Conservation (phyloP, 2,113 vertebrate genomes). For the Brachypteracias leptosomus region DNA sequence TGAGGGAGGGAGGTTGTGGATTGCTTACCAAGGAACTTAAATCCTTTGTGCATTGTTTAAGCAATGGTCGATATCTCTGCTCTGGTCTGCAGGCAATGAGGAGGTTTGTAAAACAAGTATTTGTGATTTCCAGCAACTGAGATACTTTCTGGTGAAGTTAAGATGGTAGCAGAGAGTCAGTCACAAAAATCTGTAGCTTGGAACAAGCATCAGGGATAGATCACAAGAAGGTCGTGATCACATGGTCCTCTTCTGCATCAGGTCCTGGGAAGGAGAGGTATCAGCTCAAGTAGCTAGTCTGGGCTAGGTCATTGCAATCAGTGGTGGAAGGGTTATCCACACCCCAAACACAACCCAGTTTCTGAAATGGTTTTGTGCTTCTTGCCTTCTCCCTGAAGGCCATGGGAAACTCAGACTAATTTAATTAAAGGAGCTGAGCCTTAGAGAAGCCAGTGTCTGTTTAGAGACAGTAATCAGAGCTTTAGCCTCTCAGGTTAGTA, state of each 20-base stretch:
- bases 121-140: background rate
- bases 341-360: background rate
- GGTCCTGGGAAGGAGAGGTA: background rate
- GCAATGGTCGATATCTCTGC: background rate
- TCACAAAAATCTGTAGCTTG: background rate
- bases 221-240: background rate
- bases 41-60: slow-evolving; percentile 56
- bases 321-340: background rate
- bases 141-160: background rate
- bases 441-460: background rate
- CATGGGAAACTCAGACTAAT: background rate
- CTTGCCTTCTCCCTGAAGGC: background rate
- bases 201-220: background rate
- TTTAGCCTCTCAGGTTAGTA: background rate
- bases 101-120: background rate
- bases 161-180: background rate
- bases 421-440: no score
- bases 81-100: background rate
- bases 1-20: background rate
- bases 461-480: background rate
- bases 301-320: background rate
- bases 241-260: background rate
- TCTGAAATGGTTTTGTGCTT: background rate
- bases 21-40: slow-evolving; percentile 36
- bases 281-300: background rate